Evolutionary conservation across 1,140 invertebrate genomes (phyloP), one percentile per base, ranked within the genome.

Genomic region (Cataglyphis hispanica): DNA sequence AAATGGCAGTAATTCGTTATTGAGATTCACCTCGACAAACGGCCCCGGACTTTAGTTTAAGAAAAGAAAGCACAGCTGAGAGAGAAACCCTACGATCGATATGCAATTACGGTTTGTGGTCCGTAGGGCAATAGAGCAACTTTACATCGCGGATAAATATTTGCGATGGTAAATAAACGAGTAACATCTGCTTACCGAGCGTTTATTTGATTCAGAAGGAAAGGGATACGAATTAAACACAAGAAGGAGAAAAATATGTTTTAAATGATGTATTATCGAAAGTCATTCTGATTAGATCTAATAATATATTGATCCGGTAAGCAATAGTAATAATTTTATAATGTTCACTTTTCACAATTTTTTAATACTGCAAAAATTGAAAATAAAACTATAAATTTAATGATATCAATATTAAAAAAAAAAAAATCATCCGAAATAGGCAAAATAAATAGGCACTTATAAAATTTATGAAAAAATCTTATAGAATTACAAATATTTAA

Each of bases 81-180:
- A 27, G 43, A n/a, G 27, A n/a, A 46, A 13, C 31, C 6, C 13
- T 60, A 37, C 72, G 84, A 89, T 89, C 87, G 87, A 88, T 89
- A 89, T 63, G 87, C 77, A 88, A 88, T 89, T 89, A 89, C 85
- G 27, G 67, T 46, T 78, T 58, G 84, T 81, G 77, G 43, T 64
- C 77, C 58, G 60, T 50, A 27, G 40, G 13, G 50, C 70, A 85
- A 78, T 78, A 86, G 66, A 70, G 64, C 53, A 34, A 70, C 27
- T 75, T 61, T 72, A 53, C 34, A 72, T 58, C 70, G n/a, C 7
- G 22, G 22, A 89, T 76, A 90, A 85, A 87, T 90, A 89, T 90
- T 90, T 90, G 58, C 84, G 34, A 8, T 13, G 11, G 22, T 74
- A 83, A 86, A 86, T 70, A 81, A 86, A 75, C 61, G 58, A 31